Conservation (phyloP, 1,140 invertebrate species). For the Cotesia glomerata region DNA sequence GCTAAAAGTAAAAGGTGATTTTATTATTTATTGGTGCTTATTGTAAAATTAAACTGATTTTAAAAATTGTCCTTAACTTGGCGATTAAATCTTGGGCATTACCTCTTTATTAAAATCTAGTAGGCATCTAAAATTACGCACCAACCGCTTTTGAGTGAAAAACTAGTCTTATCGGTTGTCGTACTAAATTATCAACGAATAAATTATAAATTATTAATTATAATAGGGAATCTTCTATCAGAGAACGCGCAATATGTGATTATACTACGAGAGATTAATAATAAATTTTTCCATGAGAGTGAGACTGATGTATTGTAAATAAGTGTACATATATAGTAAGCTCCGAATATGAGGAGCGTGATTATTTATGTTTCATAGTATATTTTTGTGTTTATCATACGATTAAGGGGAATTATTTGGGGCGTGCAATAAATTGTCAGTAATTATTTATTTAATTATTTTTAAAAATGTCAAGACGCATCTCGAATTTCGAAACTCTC, state of each 20-base stretch:
- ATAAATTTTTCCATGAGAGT: constrained; percentile 17
- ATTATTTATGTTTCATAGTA: constrained; percentile 25
- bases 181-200: constrained; percentile 15
- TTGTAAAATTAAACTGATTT: too few relatives aligned
- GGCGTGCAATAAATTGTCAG: constrained; percentile 15
- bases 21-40: not conserved
- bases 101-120: constrained; percentile 11
- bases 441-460: not conserved
- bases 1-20: too few relatives aligned
- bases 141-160: not conserved
- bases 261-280: not conserved
- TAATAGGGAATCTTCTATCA: not conserved
- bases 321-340: constrained; percentile 26
- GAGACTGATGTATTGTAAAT: constrained; percentile 27
- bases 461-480: too few relatives aligned
- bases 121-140: not conserved
- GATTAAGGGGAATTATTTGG: constrained; percentile 4
- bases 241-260: not conserved
- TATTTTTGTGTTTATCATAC: constrained; percentile 24
- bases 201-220: not conserved
- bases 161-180: too few relatives aligned
- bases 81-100: constrained; percentile 18
- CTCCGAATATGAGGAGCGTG: not conserved
- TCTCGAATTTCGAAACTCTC: not conserved
- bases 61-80: not conserved